Evolutionary conservation across 2,113 vertebrate genomes (phyloP), one percentile per base, ranked within the genome.

Genomic region (Onychorhynchus coronatus): DNA sequence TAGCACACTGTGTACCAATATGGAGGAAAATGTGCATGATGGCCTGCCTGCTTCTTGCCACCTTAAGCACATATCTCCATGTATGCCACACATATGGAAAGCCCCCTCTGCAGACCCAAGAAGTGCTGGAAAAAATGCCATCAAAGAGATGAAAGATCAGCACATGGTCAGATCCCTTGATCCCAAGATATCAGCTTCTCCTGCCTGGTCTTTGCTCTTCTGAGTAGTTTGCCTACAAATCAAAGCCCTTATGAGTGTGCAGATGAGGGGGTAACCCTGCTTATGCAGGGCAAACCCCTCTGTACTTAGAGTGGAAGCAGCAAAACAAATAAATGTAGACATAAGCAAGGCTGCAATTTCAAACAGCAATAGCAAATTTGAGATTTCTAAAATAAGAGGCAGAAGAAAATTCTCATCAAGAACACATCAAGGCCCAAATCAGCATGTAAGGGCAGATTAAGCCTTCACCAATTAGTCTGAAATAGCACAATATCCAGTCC

Each of bases 1-100:
- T 27, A 67, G 65, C 1, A 0, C 14, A 30, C 15, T 39, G 14
- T 1, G 27, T 19, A 46, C 8, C 41, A 53, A 5, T 12, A 33
- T 24, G 31, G 33, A 79, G 7, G 9, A 52, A 71, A 35, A 15
- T 0, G 0, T 2, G 7, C 8, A 6, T 7, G 23, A 49, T 14
- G 14, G 44, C 15, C n/a, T 56, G n/a, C 28, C 59, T 78, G 44
- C 42, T 75, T 88, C 35, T 49, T 56, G 39, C 20, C 14, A 39
- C 33, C 30, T 50, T 11, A 25, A 3, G 1, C 49, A 28, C 3
- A 0, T 4, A 25, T 12, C n/a, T 82, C 31, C 62, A 41, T 2
- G 2, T 44, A 23, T 22, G 22, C 12, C 28, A 37, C 0, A 0
- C 19, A 19, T 0, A 0, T 14, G 23, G 14, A 33, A n/a, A 84